Base-by-base conservation (phyloP, 2,888 invertebrate genomes). In the Dasypogon diadema region DNA sequence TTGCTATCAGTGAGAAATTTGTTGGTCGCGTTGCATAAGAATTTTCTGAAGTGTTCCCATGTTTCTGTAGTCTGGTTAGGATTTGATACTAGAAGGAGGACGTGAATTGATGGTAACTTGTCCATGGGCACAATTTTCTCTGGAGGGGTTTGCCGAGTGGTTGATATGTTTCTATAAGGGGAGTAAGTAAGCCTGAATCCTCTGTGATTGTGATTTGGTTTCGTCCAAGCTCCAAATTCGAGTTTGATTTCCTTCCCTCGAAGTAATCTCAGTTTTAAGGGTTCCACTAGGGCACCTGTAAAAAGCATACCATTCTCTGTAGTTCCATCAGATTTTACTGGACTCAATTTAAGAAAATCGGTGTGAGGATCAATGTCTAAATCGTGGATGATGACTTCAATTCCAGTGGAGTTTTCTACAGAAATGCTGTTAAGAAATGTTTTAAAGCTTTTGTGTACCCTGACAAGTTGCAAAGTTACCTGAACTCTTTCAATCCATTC, bases 101-200 rank as follows among this genome's bases (percentile, higher is more conserved):
- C 75, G 37, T 75, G 75, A 5, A 65, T 55, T 1, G 78, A 77
- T 0, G 77, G 56, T 3, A 79, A 55, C 16, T 77, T 48, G 10
- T 78, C 78, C 12, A 76, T 78, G 6, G 79, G 21, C n/a, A 80
- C 26, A 2, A 77, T 77, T 5, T 77, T 56, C 48, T 79, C 78
- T 3, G 79, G 76, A 12, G 51, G 10, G 5, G 77, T 51, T 30
- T 14, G 2, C 3, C 2, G 42, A 10, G 2, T n/a, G 0, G 3
- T 12, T 5, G 60, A 51, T 21, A 55, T 68, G 37, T 78, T 77
- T 10, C 78, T 79, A 60, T 76, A 79, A 1, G 79, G 78, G 1
- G 24, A 42, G 55, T 79, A 80, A 3, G 74, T 78, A 1, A 80
- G 34, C 24, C 76, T 73, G 54, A 78, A 80, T 2, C 80, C 80